These are phyloP conservation scores for Hassar affinis DNA, from an alignment of 2,113 vertebrate species.

Conservation along the genomic window DNA sequence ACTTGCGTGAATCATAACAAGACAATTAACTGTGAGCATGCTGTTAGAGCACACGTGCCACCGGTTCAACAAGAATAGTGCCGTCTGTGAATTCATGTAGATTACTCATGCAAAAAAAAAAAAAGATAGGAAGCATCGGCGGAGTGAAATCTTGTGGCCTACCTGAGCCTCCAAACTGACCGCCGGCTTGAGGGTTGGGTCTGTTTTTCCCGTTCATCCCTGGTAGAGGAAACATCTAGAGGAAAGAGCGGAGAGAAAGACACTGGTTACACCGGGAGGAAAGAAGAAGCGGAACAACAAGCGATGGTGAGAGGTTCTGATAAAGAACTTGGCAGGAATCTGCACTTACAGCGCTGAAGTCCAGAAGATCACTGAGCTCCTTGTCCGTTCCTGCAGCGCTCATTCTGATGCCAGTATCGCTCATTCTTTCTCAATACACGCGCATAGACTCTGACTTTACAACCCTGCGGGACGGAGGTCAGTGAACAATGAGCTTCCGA, in stretches of 20 bases:
- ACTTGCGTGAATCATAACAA: too few relatives aligned
- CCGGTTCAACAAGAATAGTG: neutral
- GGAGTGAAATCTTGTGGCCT: slow-evolving; percentile 48
- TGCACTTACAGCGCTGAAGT: slow-evolving; percentile 93
- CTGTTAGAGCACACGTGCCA: neutral
- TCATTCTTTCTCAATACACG: slow-evolving; percentile 61
- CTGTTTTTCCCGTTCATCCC: slow-evolving; percentile 89
- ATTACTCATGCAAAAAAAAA: too few relatives aligned
- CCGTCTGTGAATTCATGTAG: neutral
- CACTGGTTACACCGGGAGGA: neutral
- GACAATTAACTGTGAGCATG: too few relatives aligned
- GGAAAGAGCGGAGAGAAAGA: slow-evolving; percentile 45
- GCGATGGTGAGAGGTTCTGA: neutral
- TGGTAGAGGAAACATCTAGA: slow-evolving; percentile 93
- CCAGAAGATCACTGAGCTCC: slow-evolving; percentile 96
- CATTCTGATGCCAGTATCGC: slow-evolving; percentile 79
- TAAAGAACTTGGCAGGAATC: neutral
- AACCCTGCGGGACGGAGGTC: slow-evolving; percentile 32
- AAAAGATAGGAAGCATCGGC: too few relatives aligned
- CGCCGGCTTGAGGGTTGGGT: slow-evolving; percentile 80
- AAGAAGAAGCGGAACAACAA: neutral
- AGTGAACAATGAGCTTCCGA: neutral
- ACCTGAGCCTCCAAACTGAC: slow-evolving; percentile 90
- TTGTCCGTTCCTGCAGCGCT: slow-evolving; percentile 93
- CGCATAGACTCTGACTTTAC: slow-evolving; percentile 62